Percentiles rank a stretch among this genome's conserved stretches.
Evolutionary conservation across 2,888 invertebrate species (phyloP).

Genomic region (Hoplodrina blanda): DNA sequence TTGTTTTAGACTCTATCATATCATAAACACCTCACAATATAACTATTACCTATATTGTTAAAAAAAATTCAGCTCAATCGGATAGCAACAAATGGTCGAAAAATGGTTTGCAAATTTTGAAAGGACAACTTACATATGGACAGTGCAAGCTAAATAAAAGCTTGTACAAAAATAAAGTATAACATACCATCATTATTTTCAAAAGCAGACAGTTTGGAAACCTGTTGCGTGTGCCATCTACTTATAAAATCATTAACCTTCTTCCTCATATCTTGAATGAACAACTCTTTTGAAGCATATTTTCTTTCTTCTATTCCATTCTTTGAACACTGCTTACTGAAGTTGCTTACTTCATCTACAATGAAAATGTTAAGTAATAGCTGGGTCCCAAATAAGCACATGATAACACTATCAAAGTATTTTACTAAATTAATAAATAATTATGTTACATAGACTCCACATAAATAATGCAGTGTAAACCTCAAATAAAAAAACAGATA

Average conservation of each 20-base stretch:
- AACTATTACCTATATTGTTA: too few species aligned
- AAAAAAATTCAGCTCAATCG: too few species aligned
- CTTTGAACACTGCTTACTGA: conserved; percentile 78
- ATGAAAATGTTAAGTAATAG: conserved; percentile 10
- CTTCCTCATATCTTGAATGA: conserved; percentile 73
- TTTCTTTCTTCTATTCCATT: conserved; percentile 65
- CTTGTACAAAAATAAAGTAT: too few species aligned
- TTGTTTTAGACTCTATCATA: too few species aligned
- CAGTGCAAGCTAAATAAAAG: too few species aligned
- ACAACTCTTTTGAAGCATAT: conserved; percentile 67
- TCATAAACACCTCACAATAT: too few species aligned
- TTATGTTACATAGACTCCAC: not conserved
- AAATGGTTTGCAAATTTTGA: too few species aligned
- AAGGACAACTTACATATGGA: too few species aligned
- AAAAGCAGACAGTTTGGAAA: conserved; percentile 64
- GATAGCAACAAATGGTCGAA: too few species aligned
- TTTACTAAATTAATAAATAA: conserved; percentile 11
- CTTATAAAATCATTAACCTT: conserved; percentile 73
- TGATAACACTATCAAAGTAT: not conserved
- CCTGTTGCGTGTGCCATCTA: conserved; percentile 80
- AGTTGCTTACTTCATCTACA: conserved; percentile 82
- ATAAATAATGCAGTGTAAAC: not conserved
- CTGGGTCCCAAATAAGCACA: not conserved
- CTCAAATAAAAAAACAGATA: conserved; percentile 73
- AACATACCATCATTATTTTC: conserved; percentile 24